A percentile compares a stretch with the other conserved stretches of the same genome.
These are phyloP conservation scores for Drosophila ercepeae DNA, from an alignment of 1,140 invertebrate species.

Conservation along the genomic window DNA sequence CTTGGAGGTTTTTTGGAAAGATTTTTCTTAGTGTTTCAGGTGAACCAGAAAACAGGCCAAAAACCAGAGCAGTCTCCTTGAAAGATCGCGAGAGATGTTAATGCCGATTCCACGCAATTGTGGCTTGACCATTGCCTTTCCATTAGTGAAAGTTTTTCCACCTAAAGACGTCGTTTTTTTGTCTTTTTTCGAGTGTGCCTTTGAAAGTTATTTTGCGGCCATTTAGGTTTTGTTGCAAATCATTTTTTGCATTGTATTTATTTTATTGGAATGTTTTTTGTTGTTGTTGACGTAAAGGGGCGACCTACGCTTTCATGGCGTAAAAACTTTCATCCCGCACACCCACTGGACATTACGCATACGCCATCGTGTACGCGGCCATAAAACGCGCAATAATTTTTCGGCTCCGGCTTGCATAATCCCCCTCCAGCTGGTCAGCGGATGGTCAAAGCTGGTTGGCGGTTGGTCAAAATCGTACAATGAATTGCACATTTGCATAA, in stretches of 20 bases:
- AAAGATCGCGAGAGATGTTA: constrained; percentile 51
- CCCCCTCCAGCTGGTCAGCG: constrained; percentile 32
- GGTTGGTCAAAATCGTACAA: constrained; percentile 28
- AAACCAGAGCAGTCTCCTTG: constrained; percentile 1
- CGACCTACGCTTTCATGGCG: constrained; percentile 32
- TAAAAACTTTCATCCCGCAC: constrained; percentile 46
- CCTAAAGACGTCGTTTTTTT: constrained; percentile 14
- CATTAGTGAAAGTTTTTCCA: constrained; percentile 72
- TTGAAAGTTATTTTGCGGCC: constrained; percentile 45
- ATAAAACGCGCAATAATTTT: constrained; percentile 66
- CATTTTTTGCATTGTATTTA: constrained; percentile 8
- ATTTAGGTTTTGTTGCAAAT: constrained; percentile 34
- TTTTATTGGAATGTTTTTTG: no score
- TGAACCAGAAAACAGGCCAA: constrained; percentile 26
- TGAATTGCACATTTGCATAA: constrained; percentile 78
- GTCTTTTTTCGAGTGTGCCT: constrained; percentile 34
- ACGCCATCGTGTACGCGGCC: constrained; percentile 53
- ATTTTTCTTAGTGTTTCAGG: constrained; percentile 15
- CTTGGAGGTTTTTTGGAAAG: no score
- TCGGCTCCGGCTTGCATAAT: constrained; percentile 64
- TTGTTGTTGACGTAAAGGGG: no score
- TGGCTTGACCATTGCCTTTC: constrained; percentile 41
- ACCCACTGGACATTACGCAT: constrained; percentile 69
- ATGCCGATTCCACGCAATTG: constrained; percentile 61
- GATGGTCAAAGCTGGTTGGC: constrained; percentile 59